Evolutionary conservation across 2,888 invertebrate genomes (phyloP).

Genomic region (Eucriotettix oculatus): DNA sequence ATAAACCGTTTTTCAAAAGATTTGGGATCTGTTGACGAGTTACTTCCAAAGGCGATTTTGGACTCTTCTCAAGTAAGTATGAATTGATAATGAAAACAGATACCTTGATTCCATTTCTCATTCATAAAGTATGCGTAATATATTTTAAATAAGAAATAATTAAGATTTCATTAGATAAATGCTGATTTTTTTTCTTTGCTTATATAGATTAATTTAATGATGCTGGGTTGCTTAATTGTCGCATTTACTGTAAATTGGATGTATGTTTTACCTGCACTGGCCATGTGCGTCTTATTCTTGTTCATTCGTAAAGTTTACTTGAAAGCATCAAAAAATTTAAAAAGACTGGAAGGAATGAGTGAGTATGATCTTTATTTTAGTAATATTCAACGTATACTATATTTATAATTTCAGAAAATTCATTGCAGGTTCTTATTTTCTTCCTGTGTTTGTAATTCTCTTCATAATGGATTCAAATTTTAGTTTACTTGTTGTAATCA

Average conservation of each 20-base stretch:
- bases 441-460: too few species aligned
- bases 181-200: neutral
- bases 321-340: slow-evolving; percentile 55
- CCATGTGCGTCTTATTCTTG: slow-evolving; percentile 38
- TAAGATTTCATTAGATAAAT: too few species aligned
- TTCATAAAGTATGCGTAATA: too few species aligned
- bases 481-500: too few species aligned
- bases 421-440: neutral
- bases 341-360: slow-evolving; percentile 40
- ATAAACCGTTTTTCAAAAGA: too few species aligned
- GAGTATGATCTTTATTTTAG: neutral
- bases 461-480: too few species aligned
- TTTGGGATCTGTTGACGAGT: too few species aligned
- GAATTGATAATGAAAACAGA: too few species aligned
- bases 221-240: slow-evolving; percentile 40
- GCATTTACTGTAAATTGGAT: slow-evolving; percentile 43
- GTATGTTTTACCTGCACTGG: slow-evolving; percentile 38
- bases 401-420: neutral
- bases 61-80: too few species aligned
- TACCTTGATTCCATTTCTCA: too few species aligned
- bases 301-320: slow-evolving; percentile 44
- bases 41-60: too few species aligned
- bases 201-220: slow-evolving; percentile 24
- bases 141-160: too few species aligned
- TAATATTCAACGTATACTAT: neutral